A percentile compares a stretch with the other conserved stretches of the same genome.
These are phyloP conservation scores for Schizaphis graminum DNA, from an alignment of 2,888 invertebrate species.

Conservation along the genomic window DNA sequence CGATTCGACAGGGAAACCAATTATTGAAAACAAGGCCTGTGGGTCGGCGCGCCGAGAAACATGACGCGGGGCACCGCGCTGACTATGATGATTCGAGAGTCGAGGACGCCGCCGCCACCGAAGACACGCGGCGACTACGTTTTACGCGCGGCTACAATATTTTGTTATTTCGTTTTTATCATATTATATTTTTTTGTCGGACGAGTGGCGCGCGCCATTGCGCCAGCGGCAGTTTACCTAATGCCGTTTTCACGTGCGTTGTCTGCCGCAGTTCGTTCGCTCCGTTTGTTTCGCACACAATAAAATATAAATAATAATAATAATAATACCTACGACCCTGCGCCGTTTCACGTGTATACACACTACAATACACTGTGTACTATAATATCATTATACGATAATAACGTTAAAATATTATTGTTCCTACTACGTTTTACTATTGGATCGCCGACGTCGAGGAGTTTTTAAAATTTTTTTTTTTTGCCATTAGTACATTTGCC, in stretches of 20 bases:
- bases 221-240: background rate
- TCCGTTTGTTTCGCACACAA: background rate
- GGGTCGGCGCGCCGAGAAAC: background rate
- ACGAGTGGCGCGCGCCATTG: background rate
- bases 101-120: background rate
- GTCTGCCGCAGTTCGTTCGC: background rate
- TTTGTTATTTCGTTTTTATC: background rate
- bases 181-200: background rate
- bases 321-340: background rate
- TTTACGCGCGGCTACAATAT: too few species aligned
- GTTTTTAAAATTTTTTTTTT: background rate
- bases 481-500: background rate
- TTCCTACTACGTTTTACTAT: too few species aligned
- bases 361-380: too few species aligned
- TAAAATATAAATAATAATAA: background rate
- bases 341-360: background rate
- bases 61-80: background rate
- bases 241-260: background rate
- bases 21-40: background rate
- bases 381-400: background rate
- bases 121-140: background rate
- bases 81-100: background rate
- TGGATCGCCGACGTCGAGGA: background rate
- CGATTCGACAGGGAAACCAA: background rate
- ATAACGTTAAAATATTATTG: background rate